Conservation (phyloP, 2,113 vertebrate genomes). For the Lampris incognitus region DNA sequence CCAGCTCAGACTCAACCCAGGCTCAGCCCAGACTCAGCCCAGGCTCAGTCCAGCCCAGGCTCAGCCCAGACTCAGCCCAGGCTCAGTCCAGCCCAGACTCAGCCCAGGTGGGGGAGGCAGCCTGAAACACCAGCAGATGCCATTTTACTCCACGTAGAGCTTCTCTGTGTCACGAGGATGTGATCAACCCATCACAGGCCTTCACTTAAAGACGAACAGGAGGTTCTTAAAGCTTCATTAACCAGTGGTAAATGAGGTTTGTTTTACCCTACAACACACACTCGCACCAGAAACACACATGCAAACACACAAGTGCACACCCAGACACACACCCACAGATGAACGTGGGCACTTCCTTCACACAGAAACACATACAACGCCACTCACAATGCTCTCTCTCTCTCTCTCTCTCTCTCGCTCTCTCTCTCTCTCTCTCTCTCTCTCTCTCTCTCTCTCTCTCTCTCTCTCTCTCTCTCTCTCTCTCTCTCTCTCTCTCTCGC, state of each 20-base stretch:
- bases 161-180: constrained; percentile 59
- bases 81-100: too few species aligned
- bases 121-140: constrained; percentile 48
- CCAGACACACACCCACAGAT: background rate
- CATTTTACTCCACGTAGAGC: background rate
- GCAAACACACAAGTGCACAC: background rate
- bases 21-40: too few species aligned
- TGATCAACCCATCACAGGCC: constrained; percentile 73
- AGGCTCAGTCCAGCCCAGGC: too few species aligned
- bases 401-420: too few species aligned
- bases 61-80: background rate
- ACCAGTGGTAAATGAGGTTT: constrained; percentile 75
- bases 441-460: too few species aligned
- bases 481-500: too few species aligned
- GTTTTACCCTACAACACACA: constrained; percentile 60
- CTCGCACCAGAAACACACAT: constrained; percentile 14
- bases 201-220: constrained; percentile 64
- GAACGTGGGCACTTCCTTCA: background rate
- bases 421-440: too few species aligned
- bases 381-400: too few species aligned
- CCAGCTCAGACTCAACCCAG: too few species aligned
- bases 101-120: constrained; percentile 24
- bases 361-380: background rate
- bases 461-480: too few species aligned
- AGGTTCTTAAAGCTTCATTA: constrained; percentile 79